Evolutionary conservation across 2,888 invertebrate genomes (phyloP).

Genomic region (Lordiphosa fenestrarum): DNA sequence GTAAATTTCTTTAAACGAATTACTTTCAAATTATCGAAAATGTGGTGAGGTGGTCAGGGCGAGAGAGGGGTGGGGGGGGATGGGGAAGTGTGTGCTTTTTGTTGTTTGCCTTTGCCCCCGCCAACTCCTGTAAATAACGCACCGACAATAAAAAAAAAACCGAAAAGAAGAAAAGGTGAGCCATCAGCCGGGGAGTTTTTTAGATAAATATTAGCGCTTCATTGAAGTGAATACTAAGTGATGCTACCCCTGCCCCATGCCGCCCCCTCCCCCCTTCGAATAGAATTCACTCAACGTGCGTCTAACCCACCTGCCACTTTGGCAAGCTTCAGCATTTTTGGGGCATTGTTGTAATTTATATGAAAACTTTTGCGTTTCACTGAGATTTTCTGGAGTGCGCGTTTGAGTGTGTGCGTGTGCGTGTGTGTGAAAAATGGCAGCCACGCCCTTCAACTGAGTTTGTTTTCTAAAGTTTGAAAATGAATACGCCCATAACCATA

Average conservation of each 20-base stretch:
- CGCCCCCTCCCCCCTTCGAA: neutral
- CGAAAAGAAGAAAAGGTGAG: constrained; percentile 10
- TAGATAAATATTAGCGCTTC: constrained; percentile 62
- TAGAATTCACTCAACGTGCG: constrained; percentile 1
- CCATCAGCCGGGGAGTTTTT: constrained; percentile 43
- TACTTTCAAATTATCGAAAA: constrained; percentile 65
- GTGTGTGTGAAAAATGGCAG: constrained; percentile 1
- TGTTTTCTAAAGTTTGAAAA: too few species aligned
- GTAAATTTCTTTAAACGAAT: constrained; percentile 64
- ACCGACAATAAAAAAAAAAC: constrained; percentile 11
- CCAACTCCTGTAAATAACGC: constrained; percentile 1
- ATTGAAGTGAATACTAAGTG: constrained; percentile 31
- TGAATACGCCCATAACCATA: too few species aligned
- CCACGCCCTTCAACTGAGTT: too few species aligned
- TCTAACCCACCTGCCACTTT: constrained; percentile 10
- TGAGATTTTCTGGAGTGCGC: constrained; percentile 2
- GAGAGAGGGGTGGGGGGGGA: too few species aligned
- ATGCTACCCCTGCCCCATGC: neutral
- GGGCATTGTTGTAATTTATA: constrained; percentile 67
- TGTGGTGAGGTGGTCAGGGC: constrained; percentile 6
- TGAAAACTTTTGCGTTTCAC: constrained; percentile 53
- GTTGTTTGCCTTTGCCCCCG: constrained; percentile 8
- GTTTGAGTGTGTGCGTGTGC: neutral
- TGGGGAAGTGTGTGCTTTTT: constrained; percentile 9
- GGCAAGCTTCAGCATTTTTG: constrained; percentile 37